phyloP scores from a whole-genome alignment of 2,797 vertebrate species.

The Tenualosa ilisha region DNA sequence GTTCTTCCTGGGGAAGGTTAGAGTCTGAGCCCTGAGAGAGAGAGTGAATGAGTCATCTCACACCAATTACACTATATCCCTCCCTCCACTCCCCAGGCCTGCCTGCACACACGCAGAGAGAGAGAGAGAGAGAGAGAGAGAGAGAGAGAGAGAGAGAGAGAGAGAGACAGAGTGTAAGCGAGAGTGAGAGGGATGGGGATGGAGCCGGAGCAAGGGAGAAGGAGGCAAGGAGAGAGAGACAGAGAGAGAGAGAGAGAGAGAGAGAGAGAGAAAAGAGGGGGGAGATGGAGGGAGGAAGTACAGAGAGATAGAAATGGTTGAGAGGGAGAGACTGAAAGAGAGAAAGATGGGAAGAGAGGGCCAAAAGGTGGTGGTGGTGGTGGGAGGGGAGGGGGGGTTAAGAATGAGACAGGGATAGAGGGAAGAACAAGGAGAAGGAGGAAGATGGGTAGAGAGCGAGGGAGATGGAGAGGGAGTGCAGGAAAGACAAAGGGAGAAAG shows the following conservation, averaged over 20 bases:
- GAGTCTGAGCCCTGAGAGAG: conserved; percentile 26
- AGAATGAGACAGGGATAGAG: neutral
- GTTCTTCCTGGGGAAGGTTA: conserved; percentile 30
- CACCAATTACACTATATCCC: neutral
- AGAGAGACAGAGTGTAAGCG: neutral
- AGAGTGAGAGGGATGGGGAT: no score
- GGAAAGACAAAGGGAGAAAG: neutral
- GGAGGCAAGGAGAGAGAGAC: neutral
- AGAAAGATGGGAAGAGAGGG: no score
- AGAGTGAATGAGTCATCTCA: neutral
- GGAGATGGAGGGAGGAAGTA: neutral
- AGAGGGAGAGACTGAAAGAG: neutral
- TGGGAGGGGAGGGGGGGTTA: neutral
- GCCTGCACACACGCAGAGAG: conserved; percentile 20
- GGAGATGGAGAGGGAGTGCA: no score
- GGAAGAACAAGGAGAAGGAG: neutral
- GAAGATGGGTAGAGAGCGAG: neutral
- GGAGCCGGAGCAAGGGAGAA: neutral
- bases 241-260: conserved; percentile 19
- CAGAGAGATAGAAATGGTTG: neutral
- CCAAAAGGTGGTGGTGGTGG: no score
- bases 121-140: neutral
- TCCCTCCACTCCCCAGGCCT: neutral
- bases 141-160: conserved; percentile 9
- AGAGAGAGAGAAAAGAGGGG: neutral